These are phyloP conservation scores for Zaprionus camerounensis DNA, from an alignment of 1,140 invertebrate genomes.

Conservation along the genomic window DNA sequence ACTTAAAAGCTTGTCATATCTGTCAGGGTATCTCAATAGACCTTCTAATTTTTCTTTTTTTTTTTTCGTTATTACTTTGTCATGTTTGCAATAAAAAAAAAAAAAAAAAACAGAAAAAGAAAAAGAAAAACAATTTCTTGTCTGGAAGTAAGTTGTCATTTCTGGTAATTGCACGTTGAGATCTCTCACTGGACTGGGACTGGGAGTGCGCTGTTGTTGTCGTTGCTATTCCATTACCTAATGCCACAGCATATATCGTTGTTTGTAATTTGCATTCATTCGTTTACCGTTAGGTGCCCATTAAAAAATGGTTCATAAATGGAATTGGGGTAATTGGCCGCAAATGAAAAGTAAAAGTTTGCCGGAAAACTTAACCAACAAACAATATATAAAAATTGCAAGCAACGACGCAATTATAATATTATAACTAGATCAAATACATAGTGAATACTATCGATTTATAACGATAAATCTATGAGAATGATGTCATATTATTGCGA, in stretches of 20 bases:
- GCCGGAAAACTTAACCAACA: neutral
- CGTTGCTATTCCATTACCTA: neutral
- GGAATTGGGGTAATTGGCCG: constrained; percentile 2
- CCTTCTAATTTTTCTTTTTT: neutral
- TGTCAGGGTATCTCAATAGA: neutral
- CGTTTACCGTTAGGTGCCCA: neutral
- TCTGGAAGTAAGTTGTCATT: neutral
- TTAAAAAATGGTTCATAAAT: constrained; percentile 4
- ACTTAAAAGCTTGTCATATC: neutral
- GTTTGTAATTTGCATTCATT: neutral
- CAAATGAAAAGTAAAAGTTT: neutral
- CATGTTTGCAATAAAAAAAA: neutral
- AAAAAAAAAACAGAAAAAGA: too few species aligned
- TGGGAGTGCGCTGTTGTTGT: too few species aligned
- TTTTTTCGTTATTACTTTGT: neutral
- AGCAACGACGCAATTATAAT: neutral
- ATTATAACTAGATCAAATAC: neutral
- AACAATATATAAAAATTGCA: neutral
- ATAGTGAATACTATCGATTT: neutral
- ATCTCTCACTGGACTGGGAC: neutral
- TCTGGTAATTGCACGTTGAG: constrained; percentile 3
- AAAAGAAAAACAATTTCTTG: neutral
- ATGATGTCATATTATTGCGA: neutral
- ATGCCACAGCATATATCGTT: neutral
- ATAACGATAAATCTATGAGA: neutral